Conservation (phyloP, 1,140 invertebrate genomes). For the Zaprionus davidi region DNA sequence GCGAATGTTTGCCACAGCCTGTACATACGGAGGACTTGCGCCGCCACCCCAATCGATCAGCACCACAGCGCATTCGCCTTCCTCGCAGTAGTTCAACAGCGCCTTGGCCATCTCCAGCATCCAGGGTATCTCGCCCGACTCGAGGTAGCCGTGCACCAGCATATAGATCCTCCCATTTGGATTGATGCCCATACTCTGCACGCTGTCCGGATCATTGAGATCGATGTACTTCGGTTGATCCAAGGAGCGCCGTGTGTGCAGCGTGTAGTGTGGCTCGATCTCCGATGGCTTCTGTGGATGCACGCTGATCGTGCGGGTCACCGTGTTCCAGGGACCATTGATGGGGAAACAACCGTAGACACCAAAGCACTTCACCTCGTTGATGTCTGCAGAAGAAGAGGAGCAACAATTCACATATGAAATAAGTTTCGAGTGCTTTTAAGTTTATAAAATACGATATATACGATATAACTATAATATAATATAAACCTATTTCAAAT, state of each 20-base stretch:
- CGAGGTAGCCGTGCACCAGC: conserved; percentile 93
- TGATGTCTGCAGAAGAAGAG: conserved; percentile 73
- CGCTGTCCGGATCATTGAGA: conserved; percentile 87
- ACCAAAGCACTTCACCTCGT: conserved; percentile 88
- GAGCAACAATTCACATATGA: background rate
- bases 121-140: conserved; percentile 89
- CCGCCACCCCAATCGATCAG: conserved; percentile 94
- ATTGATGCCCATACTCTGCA: conserved; percentile 87
- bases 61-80: conserved; percentile 90
- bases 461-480: no score
- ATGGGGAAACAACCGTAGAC: conserved; percentile 93
- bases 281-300: conserved; percentile 88
- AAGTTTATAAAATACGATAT: no score
- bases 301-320: conserved; percentile 90
- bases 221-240: conserved; percentile 87
- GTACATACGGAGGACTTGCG: conserved; percentile 93
- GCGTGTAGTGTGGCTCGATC: conserved; percentile 86
- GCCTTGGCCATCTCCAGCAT: conserved; percentile 86
- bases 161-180: conserved; percentile 88
- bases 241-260: conserved; percentile 85
- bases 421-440: no score
- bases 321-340: conserved; percentile 91
- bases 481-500: no score
- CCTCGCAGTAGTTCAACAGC: conserved; percentile 87
- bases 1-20: conserved; percentile 95